A percentile compares a stretch with the other conserved stretches of the same genome.
Conservation (phyloP, 2,797 vertebrate genomes). For the Poecilia gillii region DNA sequence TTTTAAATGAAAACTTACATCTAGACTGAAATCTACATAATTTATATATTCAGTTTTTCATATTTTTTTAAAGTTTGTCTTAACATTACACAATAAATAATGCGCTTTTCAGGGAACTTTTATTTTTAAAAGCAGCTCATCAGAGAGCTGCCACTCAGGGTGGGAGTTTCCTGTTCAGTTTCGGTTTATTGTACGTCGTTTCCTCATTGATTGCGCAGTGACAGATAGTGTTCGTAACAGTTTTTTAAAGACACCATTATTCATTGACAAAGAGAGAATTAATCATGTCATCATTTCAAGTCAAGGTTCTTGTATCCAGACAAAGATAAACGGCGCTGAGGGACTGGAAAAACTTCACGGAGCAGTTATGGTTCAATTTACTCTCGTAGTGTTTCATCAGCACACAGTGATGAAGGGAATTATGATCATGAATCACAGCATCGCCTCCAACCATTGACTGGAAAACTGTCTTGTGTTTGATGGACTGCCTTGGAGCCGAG, state of each 20-base stretch:
- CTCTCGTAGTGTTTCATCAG: constrained; percentile 43
- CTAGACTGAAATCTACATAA: neutral
- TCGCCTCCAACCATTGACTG: constrained; percentile 33
- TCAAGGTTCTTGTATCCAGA: constrained; percentile 9
- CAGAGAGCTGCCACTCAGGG: neutral
- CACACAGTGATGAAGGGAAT: constrained; percentile 50
- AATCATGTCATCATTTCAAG: constrained; percentile 27
- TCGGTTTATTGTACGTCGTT: neutral
- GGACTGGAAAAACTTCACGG: constrained; percentile 33
- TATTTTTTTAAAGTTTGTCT: neutral
- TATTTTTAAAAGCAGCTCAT: neutral
- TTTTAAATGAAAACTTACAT: neutral
- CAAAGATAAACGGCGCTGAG: constrained; percentile 12
- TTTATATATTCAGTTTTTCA: neutral
- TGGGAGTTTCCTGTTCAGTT: constrained; percentile 5
- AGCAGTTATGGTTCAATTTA: constrained; percentile 29
- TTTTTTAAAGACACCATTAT: constrained; percentile 12
- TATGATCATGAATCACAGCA: constrained; percentile 43
- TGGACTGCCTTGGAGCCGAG: constrained; percentile 34
- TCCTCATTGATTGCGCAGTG: neutral
- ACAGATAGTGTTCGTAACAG: neutral
- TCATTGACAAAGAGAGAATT: neutral
- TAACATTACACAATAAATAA: neutral
- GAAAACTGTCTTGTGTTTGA: constrained; percentile 43
- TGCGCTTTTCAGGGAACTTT: neutral